Conservation (phyloP, 2,888 invertebrate genomes). For the Scaptomyza cyrtandrae region DNA sequence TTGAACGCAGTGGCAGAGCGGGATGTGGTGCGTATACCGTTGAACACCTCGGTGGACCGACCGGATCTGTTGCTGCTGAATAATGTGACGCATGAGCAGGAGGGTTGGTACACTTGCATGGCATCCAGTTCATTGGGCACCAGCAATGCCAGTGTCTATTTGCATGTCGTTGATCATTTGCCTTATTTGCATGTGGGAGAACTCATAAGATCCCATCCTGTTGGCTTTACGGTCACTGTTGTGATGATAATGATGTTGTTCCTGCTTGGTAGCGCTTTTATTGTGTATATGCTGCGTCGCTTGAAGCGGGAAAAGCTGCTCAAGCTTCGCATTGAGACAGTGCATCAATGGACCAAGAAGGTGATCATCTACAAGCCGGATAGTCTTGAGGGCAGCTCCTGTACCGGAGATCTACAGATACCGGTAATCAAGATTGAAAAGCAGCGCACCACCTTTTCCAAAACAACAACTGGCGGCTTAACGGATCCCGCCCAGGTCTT, state of each 20-base stretch:
- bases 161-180: conserved; percentile 88
- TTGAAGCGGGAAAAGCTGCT: conserved; percentile 91
- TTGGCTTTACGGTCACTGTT: conserved; percentile 87
- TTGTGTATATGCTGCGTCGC: conserved; percentile 89
- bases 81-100: conserved; percentile 94
- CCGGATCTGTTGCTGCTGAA: conserved; percentile 89
- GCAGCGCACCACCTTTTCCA: conserved; percentile 90
- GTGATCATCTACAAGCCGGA: conserved; percentile 93
- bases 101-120: conserved; percentile 98
- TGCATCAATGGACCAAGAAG: conserved; percentile 95
- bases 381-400: conserved; percentile 82
- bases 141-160: conserved; percentile 91
- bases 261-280: conserved; percentile 82
- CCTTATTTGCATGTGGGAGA: conserved; percentile 64
- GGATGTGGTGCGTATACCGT: conserved; percentile 35
- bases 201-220: conserved; percentile 85
- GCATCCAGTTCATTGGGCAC: conserved; percentile 95
- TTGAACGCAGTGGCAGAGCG: conserved; percentile 1
- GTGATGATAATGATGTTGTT: conserved; percentile 86
- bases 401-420: conserved; percentile 85
- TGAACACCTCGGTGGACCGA: conserved; percentile 54
- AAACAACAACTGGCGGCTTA: conserved; percentile 85
- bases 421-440: conserved; percentile 97
- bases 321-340: conserved; percentile 92
- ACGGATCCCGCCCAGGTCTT: conserved; percentile 87